A percentile compares a stretch with the other conserved stretches of the same genome.
Evolutionary conservation across 2,888 invertebrate species (phyloP).

Genomic region (Drymonia ruficornis): DNA sequence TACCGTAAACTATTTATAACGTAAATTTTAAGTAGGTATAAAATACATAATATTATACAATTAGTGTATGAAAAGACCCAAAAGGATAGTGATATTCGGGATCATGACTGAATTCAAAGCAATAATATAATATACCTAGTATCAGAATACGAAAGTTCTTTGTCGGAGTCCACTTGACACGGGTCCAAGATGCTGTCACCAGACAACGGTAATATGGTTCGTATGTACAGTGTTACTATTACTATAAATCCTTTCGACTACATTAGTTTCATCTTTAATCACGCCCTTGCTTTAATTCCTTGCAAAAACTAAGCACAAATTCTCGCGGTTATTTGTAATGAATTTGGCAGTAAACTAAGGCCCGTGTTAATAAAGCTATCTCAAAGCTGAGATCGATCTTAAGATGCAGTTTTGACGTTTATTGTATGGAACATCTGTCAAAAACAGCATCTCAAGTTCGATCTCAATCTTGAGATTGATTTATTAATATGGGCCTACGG

Average conservation of each 20-base stretch:
- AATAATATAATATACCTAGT: not conserved
- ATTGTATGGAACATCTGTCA: too few species aligned
- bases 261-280: constrained; percentile 64
- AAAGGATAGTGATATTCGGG: too few species aligned
- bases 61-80: too few species aligned
- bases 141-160: constrained; percentile 68
- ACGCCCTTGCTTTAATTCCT: constrained; percentile 48
- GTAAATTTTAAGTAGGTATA: not conserved
- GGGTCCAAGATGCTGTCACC: constrained; percentile 79
- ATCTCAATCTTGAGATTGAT: too few species aligned
- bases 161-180: constrained; percentile 70
- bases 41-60: too few species aligned
- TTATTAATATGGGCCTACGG: too few species aligned
- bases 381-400: too few species aligned
- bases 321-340: constrained; percentile 62
- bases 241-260: constrained; percentile 57
- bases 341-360: constrained; percentile 58
- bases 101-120: too few species aligned
- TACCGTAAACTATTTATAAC: not conserved
- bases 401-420: too few species aligned
- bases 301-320: constrained; percentile 50
- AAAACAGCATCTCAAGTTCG: too few species aligned
- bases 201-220: constrained; percentile 73
- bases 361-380: too few species aligned
- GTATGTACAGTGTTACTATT: not conserved